Conservation (phyloP, 2,113 vertebrate genomes). For the Sterrhoptilus dennistouni region DNA sequence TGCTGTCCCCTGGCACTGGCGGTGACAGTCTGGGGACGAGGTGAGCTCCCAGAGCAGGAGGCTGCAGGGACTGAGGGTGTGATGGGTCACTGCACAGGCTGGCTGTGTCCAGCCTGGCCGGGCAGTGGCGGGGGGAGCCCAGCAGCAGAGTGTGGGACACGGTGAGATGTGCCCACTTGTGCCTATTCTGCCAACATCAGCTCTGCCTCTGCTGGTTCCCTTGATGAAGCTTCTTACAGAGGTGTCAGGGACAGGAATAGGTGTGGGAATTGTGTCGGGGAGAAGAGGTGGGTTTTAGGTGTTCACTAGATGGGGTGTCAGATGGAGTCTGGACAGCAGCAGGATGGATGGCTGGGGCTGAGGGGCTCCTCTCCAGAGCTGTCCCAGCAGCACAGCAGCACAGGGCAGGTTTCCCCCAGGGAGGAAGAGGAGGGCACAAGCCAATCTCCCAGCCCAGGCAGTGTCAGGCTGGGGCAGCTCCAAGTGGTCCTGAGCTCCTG, state of each 20-base stretch:
- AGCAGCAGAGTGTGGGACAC: background rate
- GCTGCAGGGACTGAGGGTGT: fast-evolving
- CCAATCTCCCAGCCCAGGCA: background rate
- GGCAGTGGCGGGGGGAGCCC: background rate
- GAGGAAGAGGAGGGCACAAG: background rate
- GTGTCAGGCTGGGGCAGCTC: background rate
- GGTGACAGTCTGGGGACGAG: background rate
- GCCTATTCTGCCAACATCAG: background rate
- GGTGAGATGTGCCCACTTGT: background rate
- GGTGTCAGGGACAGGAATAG: background rate
- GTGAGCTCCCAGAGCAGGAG: background rate
- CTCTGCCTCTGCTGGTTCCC: background rate
- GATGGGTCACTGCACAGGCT: background rate
- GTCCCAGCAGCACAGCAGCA: background rate
- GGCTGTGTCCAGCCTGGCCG: fast-evolving
- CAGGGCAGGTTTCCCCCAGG: fast-evolving
- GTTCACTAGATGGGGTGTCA: fast-evolving
- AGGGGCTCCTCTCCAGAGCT: background rate
- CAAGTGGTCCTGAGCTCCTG: background rate
- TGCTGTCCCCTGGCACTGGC: background rate
- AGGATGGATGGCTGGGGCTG: background rate
- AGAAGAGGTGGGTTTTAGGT: background rate
- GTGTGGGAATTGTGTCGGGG: background rate
- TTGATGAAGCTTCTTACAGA: background rate
- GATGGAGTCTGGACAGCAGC: background rate